Evolutionary conservation across 2,113 vertebrate species (phyloP), one percentile per base, ranked within the genome.

Genomic region (Crotalus helleri): DNA sequence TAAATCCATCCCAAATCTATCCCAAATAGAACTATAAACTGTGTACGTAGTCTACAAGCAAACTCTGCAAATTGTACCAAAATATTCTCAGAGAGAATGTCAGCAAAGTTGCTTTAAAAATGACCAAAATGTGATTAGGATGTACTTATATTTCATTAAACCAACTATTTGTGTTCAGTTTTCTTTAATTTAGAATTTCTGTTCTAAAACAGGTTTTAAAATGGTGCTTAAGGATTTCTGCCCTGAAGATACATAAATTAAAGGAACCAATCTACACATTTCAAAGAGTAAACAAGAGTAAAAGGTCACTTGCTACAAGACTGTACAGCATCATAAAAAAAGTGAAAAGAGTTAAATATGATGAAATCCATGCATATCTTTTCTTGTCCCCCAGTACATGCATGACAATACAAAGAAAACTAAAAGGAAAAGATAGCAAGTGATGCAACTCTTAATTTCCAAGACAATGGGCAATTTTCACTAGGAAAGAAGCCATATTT

Each of bases 181-280:
- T 24, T 23, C 2, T 89, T 85, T 51, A 21, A 39, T 81, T 81
- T 81, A 21, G 17, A n/a, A 92, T 59, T 54, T 94, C 12, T 91
- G 51, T 92, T 81, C 69, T 86, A 53, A 54, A 51, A 46, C 39
- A 10, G 51, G 26, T 59, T 81, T 24, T 54, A 90, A 87, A 91
- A 85, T 44, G 74, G 0, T 88, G 64, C 53, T 87, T 92, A 81
- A 81, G 58, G 12, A 91, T 93, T 93, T 93, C 44, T 57, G 74
- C 39, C n/a, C 90, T 51, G 64, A 49, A 90, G 33, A 94, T 93
- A 94, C 74, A 26, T 59, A 91, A 81, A 88, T 12, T 89, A 92
- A 95, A 91, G 19, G 86, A 69, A 88, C 49, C 86, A 61, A 87
- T 91, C 74, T 0, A 7, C 51, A 11, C 0, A 44, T 88, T 92